Evolutionary conservation across 2,797 vertebrate species (phyloP).

Genomic region (Triplophysa yarkandensis): DNA sequence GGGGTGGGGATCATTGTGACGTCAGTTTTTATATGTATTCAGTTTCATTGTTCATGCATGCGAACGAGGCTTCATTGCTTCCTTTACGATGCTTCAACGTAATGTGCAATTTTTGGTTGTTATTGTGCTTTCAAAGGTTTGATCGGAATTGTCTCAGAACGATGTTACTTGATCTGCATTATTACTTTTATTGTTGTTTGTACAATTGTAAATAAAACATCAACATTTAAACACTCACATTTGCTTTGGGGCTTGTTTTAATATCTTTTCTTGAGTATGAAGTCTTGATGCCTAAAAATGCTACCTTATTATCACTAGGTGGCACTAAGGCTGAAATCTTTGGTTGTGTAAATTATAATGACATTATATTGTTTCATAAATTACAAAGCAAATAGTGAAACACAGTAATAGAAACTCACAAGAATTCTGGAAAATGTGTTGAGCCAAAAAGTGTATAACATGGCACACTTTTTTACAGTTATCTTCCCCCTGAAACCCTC

Average conservation of each 20-base stretch:
- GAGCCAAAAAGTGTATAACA: too few species aligned
- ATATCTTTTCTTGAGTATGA: background rate
- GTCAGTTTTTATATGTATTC: constrained; percentile 2
- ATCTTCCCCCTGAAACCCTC: too few species aligned
- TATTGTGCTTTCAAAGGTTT: constrained; percentile 1
- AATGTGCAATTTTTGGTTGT: constrained; percentile 43
- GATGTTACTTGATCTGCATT: constrained; percentile 49
- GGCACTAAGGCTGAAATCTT: constrained; percentile 20
- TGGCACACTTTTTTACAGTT: too few species aligned
- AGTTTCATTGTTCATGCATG: constrained; percentile 52
- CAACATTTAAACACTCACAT: constrained; percentile 57
- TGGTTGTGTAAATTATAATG: too few species aligned
- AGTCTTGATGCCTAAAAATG: too few species aligned
- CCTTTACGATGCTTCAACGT: constrained; percentile 53
- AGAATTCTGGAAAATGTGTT: too few species aligned
- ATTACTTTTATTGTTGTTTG: constrained; percentile 57
- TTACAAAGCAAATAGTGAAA: too few species aligned
- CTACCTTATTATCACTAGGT: constrained; percentile 5
- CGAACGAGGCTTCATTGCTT: constrained; percentile 63
- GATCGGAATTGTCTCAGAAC: constrained; percentile 57
- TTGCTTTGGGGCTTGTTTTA: too few species aligned
- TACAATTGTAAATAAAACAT: constrained; percentile 79
- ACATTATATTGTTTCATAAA: too few species aligned
- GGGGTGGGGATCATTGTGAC: background rate
- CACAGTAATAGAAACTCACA: too few species aligned